phyloP scores from a whole-genome alignment of 2,113 vertebrate species.

The Bujurquina vittata region DNA sequence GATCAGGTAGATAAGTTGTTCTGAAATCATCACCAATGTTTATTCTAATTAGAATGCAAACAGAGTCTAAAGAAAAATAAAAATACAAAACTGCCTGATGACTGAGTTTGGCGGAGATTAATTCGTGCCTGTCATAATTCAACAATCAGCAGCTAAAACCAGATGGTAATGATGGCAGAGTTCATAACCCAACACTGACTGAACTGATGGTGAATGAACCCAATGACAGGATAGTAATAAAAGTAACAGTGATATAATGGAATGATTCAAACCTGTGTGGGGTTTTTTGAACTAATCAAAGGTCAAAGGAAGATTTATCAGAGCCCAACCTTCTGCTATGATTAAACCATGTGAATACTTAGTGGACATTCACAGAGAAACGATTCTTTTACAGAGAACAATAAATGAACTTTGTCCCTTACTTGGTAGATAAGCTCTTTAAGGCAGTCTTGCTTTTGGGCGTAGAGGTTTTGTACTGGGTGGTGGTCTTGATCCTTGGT shows the following conservation, averaged over 20 bases:
- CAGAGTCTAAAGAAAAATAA: not conserved
- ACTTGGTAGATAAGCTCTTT: conserved; percentile 45
- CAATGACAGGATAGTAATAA: not conserved
- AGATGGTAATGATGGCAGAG: too few relatives aligned
- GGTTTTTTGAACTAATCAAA: not conserved
- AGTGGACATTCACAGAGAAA: not conserved
- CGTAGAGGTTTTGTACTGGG: conserved; percentile 75
- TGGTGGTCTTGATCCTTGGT: conserved; percentile 63
- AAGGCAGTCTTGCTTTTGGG: conserved; percentile 69
- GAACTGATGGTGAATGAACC: not conserved
- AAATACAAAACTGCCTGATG: not conserved
- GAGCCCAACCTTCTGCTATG: not conserved
- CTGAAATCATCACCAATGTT: too few relatives aligned
- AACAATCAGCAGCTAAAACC: not conserved
- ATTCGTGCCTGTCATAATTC: not conserved
- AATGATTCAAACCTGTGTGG: not conserved
- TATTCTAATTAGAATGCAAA: too few relatives aligned
- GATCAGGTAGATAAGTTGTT: too few relatives aligned
- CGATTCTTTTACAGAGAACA: not conserved
- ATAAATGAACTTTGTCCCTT: not conserved
- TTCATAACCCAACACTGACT: not conserved
- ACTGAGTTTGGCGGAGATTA: not conserved
- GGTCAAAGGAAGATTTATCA: not conserved
- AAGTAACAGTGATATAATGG: not conserved
- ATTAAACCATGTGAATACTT: not conserved